phyloP scores from a whole-genome alignment of 1,140 invertebrate species.

The Agrypnia vestita region DNA sequence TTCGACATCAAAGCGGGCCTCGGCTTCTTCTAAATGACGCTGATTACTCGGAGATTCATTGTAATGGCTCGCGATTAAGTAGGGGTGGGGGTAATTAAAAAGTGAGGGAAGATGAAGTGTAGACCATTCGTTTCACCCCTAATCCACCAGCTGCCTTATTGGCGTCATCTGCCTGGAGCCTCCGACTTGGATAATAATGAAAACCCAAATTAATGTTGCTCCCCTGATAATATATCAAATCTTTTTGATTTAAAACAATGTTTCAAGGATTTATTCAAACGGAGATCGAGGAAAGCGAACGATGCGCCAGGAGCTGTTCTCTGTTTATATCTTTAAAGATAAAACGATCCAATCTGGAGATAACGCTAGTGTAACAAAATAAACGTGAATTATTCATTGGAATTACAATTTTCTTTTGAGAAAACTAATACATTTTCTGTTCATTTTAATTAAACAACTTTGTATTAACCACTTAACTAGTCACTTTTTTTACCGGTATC shows the following conservation, averaged over 20 bases:
- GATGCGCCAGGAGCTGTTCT: neutral
- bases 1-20: conserved; percentile 9
- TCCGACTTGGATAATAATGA: conserved; percentile 36
- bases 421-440: too few species aligned
- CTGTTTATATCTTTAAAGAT: too few species aligned
- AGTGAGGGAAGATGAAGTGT: conserved; percentile 38
- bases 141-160: conserved; percentile 33
- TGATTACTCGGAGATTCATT: conserved; percentile 36
- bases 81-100: conserved; percentile 42
- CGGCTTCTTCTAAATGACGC: conserved; percentile 12
- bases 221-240: conserved; percentile 37
- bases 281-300: neutral
- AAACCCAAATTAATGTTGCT: conserved; percentile 38
- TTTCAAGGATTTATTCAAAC: conserved; percentile 35
- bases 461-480: too few species aligned
- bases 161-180: conserved; percentile 39
- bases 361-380: too few species aligned
- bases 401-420: too few species aligned
- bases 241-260: conserved; percentile 37
- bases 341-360: too few species aligned
- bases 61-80: conserved; percentile 37
- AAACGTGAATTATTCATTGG: too few species aligned
- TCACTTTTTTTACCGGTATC: too few species aligned
- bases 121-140: conserved; percentile 26
- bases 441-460: too few species aligned